Conservation (phyloP, 2,113 vertebrate species). For the Arvicanthis niloticus region DNA sequence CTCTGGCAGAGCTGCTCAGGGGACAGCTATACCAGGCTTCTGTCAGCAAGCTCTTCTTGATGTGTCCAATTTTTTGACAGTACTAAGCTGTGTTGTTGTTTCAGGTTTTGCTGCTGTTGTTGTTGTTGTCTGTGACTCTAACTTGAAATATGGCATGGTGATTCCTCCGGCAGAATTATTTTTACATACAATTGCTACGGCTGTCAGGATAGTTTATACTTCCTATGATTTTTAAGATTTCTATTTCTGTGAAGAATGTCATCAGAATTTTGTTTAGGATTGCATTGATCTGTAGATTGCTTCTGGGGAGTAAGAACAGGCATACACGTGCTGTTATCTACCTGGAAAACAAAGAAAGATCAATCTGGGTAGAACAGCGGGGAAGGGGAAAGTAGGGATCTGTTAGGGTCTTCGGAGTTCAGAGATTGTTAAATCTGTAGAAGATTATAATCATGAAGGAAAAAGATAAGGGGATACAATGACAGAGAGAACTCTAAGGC, state of each 20-base stretch:
- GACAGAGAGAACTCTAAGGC: neutral
- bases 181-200: neutral
- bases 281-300: neutral
- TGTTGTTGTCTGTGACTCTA: neutral
- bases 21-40: too few species aligned
- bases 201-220: neutral
- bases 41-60: too few species aligned
- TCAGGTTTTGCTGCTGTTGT: neutral
- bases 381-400: neutral
- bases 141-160: neutral
- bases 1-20: too few species aligned
- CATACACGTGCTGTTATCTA: neutral
- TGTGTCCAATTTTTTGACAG: neutral
- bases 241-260: neutral
- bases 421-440: neutral
- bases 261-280: neutral
- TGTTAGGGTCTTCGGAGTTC: neutral
- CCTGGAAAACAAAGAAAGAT: neutral
- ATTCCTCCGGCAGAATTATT: neutral
- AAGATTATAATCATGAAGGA: neutral
- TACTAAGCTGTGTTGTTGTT: neutral
- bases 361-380: too few species aligned
- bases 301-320: neutral
- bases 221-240: neutral
- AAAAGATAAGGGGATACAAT: neutral